Conservation (phyloP, 2,113 vertebrate species). For the Dasyurus viverrinus region DNA sequence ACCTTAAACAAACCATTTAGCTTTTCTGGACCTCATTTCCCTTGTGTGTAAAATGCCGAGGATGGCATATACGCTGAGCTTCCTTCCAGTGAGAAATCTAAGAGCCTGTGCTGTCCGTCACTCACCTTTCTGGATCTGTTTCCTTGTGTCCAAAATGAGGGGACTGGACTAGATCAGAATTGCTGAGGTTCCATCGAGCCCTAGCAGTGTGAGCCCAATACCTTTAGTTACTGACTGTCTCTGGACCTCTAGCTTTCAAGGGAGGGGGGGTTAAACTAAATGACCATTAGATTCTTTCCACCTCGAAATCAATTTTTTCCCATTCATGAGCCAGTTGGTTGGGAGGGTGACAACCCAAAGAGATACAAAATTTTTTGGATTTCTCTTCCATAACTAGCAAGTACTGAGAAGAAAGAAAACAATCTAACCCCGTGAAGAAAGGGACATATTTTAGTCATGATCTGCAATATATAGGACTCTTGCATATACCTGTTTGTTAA, state of each 20-base stretch:
- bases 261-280: neutral
- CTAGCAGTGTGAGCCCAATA: neutral
- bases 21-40: neutral
- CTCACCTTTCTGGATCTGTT: neutral
- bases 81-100: neutral
- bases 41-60: neutral
- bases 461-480: slow-evolving; percentile 6
- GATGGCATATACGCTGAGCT: neutral
- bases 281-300: neutral
- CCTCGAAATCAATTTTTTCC: neutral
- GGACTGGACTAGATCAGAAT: no score
- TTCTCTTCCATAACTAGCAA: slow-evolving; percentile 49
- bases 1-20: neutral
- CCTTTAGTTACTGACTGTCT: neutral
- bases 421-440: neutral
- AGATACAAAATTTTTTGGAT: slow-evolving; percentile 1
- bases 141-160: neutral
- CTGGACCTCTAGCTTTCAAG: neutral
- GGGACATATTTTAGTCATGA: slow-evolving; percentile 21
- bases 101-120: neutral
- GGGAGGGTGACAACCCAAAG: neutral
- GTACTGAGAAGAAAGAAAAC: slow-evolving; percentile 1
- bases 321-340: neutral
- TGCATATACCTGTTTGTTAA: neutral
- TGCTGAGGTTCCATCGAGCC: neutral